phyloP scores from a whole-genome alignment of 2,888 invertebrate species.

The Coenonympha glycerion region DNA sequence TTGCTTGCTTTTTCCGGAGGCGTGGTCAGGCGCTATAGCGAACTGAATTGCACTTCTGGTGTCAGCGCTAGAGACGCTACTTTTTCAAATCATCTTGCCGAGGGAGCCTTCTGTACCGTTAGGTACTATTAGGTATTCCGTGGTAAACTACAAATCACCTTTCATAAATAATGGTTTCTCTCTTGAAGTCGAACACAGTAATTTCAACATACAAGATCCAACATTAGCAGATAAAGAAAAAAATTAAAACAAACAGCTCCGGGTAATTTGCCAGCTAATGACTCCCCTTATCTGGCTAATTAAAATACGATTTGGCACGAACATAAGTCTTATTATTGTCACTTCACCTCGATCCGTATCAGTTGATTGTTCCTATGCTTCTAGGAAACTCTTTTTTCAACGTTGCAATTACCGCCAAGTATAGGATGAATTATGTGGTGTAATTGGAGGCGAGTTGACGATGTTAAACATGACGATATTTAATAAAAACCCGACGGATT shows the following conservation, averaged over 20 bases:
- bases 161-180: no score
- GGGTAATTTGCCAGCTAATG: constrained; percentile 71
- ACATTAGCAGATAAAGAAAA: constrained; percentile 63
- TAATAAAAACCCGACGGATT: background rate
- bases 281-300: constrained; percentile 65
- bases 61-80: no score
- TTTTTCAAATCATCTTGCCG: no score
- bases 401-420: constrained; percentile 44
- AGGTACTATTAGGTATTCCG: no score
- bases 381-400: constrained; percentile 37
- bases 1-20: no score
- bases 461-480: constrained; percentile 10
- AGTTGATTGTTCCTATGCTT: constrained; percentile 41
- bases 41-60: no score
- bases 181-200: constrained; percentile 26
- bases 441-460: constrained; percentile 18
- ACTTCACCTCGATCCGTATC: constrained; percentile 57
- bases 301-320: constrained; percentile 73
- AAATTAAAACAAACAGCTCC: constrained; percentile 62
- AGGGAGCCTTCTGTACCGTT: no score
- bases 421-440: constrained; percentile 23
- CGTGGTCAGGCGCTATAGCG: no score
- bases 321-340: constrained; percentile 48
- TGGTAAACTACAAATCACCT: no score
- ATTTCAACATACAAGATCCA: constrained; percentile 62